Conservation (phyloP, 2,797 vertebrate species). For the Galaxias olidus region DNA sequence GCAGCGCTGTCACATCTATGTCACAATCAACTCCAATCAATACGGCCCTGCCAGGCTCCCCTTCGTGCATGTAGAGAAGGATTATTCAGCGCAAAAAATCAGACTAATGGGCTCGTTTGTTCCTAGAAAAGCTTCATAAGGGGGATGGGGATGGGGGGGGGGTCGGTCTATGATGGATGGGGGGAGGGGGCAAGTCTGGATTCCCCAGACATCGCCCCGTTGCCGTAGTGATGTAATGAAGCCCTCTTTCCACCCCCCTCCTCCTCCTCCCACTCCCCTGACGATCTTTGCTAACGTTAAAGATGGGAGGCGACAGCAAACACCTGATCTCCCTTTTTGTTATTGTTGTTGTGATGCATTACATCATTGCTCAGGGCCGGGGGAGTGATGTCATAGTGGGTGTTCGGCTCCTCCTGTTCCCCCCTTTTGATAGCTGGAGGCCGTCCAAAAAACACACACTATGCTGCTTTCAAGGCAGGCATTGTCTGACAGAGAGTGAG, state of each 20-base stretch:
- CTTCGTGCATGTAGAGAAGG: constrained; percentile 4
- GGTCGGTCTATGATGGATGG: background rate
- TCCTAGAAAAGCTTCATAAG: constrained; percentile 58
- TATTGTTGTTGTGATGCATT: constrained; percentile 72
- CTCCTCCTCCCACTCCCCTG: constrained; percentile 10
- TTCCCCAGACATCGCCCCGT: constrained; percentile 61
- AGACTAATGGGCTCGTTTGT: constrained; percentile 52
- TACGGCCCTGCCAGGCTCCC: background rate
- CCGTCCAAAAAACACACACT: constrained; percentile 50
- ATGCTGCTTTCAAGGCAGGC: constrained; percentile 40
- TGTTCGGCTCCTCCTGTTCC: constrained; percentile 36
- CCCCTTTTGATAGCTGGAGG: constrained; percentile 50
- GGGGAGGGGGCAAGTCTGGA: constrained; percentile 26
- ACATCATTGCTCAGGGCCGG: constrained; percentile 71
- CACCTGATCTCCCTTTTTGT: constrained; percentile 68
- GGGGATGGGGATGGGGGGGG: constrained; percentile 3
- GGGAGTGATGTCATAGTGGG: constrained; percentile 72
- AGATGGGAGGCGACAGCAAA: constrained; percentile 48
- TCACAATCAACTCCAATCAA: background rate
- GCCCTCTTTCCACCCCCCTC: constrained; percentile 14
- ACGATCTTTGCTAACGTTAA: constrained; percentile 58
- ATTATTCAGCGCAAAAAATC: background rate
- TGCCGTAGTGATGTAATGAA: constrained; percentile 72
- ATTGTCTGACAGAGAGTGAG: constrained; percentile 45
- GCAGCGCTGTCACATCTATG: background rate